Base-by-base conservation (phyloP, 1,140 invertebrate genomes). In the Thaumatotibia leucotreta region DNA sequence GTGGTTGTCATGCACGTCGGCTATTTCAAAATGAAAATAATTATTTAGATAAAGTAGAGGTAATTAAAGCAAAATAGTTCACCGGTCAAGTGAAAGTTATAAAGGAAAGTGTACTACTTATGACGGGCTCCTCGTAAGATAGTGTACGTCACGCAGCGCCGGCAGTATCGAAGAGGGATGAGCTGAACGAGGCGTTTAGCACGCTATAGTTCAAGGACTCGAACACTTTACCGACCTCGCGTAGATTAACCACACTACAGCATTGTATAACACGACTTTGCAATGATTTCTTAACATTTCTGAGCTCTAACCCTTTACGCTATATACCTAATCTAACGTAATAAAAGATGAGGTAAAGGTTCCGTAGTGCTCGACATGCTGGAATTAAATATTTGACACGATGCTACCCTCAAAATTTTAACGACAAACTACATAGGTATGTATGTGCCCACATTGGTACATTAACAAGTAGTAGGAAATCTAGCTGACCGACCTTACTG, bases 201-300 rank as follows among this genome's bases (percentile, higher is more conserved):
- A 82, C 78, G 78, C 78, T 68, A 79, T 74, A 74, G 76, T 73
- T 82, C 80, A 82, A 80, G 78, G 80, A 61, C 74, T 71, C 58
- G 20, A 31, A 58, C 65, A 65, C 33, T 52, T 8, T 33, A 45
- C 68, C 70, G 65, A 67, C 69, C 63, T 20, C 22, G 64, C 0
- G n/a, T 24, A 58, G 11, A 58, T 58, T 58, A 58, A 58, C 23
- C 14, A 58, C 52, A 22, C 1, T 54, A 54, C 10, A 54, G n/a
- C 11, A 58, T 58, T 58, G 52, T 24, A 58, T 58, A 58, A 27
- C 52, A 58, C 52, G 1, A 58, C 52, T 58, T 45, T 20, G 14
- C 52, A 27, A 29, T 58, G 27, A 58, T 58, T 58, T 29, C 52
- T 58, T 27, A 27, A 58, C 11, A 3, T n/a, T 14, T 17, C 11